Percentiles rank a stretch among this genome's conserved stretches.
These are phyloP conservation scores for Fragum sueziense DNA, from an alignment of 2,888 invertebrate genomes.

Conservation along the genomic window DNA sequence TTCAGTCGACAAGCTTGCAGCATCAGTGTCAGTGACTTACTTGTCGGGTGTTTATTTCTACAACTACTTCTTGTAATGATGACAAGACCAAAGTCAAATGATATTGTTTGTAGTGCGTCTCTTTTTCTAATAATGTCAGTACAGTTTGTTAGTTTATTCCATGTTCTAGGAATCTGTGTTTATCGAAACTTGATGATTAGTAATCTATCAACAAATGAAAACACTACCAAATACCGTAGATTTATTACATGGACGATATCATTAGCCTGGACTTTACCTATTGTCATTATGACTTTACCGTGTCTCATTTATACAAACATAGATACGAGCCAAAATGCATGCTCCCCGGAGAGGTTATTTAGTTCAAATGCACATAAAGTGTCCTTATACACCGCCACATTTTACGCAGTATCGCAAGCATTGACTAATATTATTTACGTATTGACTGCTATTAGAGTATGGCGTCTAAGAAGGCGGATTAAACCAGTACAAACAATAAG, in stretches of 20 bases:
- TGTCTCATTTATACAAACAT: neutral
- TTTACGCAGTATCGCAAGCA: neutral
- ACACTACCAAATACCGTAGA: neutral
- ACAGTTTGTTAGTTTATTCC: neutral
- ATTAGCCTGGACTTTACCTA: neutral
- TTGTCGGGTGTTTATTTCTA: neutral
- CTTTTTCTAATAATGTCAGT: neutral
- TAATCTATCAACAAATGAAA: neutral
- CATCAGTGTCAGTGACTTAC: neutral
- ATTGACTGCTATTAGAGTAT: neutral
- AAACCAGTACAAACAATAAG: neutral
- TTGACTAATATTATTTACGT: neutral
- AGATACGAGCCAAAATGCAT: neutral
- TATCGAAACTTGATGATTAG: neutral
- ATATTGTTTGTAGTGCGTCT: neutral
- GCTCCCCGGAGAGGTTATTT: neutral
- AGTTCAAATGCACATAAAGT: neutral
- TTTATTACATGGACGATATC: neutral
- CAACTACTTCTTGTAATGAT: neutral
- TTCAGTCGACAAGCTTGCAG: conserved; percentile 5
- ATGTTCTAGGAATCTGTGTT: neutral
- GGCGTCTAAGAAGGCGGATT: neutral
- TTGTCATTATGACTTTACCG: neutral
- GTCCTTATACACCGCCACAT: neutral
- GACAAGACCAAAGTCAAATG: neutral